A percentile compares a stretch with the other conserved stretches of the same genome.
phyloP scores from a whole-genome alignment of 2,797 vertebrate genomes.

The Moxostoma hubbsi region DNA sequence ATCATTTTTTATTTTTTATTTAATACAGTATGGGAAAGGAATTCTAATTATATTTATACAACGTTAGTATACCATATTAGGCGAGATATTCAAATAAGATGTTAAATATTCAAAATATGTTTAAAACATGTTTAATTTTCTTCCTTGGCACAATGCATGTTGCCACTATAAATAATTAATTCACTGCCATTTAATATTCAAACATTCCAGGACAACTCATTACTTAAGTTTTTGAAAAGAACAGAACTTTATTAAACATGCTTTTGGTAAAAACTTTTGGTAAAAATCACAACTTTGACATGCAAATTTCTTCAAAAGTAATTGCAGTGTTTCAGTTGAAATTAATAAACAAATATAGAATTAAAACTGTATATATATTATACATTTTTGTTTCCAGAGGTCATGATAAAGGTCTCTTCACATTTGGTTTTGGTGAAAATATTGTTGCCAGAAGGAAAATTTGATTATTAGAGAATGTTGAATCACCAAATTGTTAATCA shows the following conservation, averaged over 20 bases:
- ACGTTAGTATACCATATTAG: not conserved
- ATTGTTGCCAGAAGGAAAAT: not conserved
- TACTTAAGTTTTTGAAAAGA: constrained; percentile 69
- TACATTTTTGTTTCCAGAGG: not conserved
- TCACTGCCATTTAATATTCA: constrained; percentile 69
- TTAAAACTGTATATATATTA: not conserved
- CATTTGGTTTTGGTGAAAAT: not conserved
- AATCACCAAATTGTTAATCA: not conserved
- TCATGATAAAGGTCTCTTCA: not conserved
- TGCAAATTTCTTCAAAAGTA: constrained; percentile 16
- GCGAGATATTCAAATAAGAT: not conserved
- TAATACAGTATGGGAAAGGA: not conserved
- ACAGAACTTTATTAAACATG: constrained; percentile 73
- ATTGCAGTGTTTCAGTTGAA: constrained; percentile 8
- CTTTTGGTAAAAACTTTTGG: constrained; percentile 71
- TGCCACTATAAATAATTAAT: constrained; percentile 71
- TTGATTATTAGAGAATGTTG: too few relatives aligned
- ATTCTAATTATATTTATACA: constrained; percentile 23
- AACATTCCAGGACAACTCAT: constrained; percentile 70
- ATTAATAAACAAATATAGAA: not conserved
- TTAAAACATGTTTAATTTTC: not conserved
- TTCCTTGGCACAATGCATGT: constrained; percentile 55
- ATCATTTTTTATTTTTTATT: too few relatives aligned
- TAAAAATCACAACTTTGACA: constrained; percentile 70
- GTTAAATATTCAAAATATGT: not conserved